Conservation (phyloP, 2,797 vertebrate species). For the Clamator glandarius region DNA sequence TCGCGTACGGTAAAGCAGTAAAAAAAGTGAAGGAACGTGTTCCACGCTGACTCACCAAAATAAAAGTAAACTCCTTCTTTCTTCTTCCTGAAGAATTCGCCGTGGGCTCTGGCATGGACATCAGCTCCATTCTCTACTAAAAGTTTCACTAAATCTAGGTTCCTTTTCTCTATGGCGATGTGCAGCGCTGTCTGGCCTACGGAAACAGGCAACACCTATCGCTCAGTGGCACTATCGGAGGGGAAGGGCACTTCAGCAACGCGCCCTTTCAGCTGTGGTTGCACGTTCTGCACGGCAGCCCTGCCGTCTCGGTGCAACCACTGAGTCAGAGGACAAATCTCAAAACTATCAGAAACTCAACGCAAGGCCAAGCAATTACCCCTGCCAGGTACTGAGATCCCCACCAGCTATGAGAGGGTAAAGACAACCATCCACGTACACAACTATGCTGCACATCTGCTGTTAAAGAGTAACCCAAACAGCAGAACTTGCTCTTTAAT, state of each 20-base stretch:
- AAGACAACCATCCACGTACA: rapidly evolving
- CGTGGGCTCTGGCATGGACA: conserved; percentile 86
- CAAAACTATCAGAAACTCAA: not conserved
- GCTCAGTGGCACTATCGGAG: not conserved
- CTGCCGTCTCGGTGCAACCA: not conserved
- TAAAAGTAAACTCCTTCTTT: conserved; percentile 86
- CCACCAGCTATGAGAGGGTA: not conserved
- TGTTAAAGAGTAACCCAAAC: not conserved
- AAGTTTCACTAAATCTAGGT: conserved; percentile 80
- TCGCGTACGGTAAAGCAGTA: not conserved
- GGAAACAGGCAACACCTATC: not conserved
- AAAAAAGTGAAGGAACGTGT: not conserved
- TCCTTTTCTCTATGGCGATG: conserved; percentile 92
- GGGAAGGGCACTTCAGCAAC: not conserved
- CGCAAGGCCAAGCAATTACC: not conserved
- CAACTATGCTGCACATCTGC: not conserved
- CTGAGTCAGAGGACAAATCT: not conserved
- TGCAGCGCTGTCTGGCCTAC: conserved; percentile 93
- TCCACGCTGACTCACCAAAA: conserved; percentile 84
- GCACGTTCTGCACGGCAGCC: not conserved
- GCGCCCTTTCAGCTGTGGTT: rapidly evolving
- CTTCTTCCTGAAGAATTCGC: conserved; percentile 89
- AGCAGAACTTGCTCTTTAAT: too few species aligned
- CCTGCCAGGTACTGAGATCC: not conserved
- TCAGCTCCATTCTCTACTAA: conserved; percentile 89